A percentile compares a stretch with the other conserved stretches of the same genome.
phyloP scores from a whole-genome alignment of 2,113 vertebrate species.

The Callaeas wilsoni region DNA sequence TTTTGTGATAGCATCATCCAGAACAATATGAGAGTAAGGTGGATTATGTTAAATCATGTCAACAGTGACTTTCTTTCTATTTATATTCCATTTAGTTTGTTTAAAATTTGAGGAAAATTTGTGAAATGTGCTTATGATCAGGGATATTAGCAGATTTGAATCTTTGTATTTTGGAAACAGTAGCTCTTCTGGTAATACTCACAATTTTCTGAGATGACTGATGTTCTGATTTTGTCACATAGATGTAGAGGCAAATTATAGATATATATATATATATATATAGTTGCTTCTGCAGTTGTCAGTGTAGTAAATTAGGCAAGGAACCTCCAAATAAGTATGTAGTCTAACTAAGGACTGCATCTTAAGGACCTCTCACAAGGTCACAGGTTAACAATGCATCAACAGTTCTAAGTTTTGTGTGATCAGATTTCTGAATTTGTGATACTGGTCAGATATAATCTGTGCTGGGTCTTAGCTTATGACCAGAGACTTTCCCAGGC shows the following conservation, averaged over 20 bases:
- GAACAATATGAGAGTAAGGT: background rate
- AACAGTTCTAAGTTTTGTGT: background rate
- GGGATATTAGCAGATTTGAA: background rate
- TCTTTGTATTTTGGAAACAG: background rate
- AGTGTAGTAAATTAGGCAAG: background rate
- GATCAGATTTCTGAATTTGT: background rate
- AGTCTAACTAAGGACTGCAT: background rate
- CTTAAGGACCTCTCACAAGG: background rate
- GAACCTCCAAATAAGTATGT: background rate
- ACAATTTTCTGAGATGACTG: background rate
- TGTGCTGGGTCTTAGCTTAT: background rate
- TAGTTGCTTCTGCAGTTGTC: background rate
- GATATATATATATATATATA: too few relatives aligned
- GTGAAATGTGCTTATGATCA: background rate
- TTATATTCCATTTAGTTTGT: background rate
- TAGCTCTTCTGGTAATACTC: background rate
- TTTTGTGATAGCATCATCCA: background rate
- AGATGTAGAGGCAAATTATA: background rate
- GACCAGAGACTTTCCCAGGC: background rate
- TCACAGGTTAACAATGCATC: background rate
- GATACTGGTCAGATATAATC: background rate
- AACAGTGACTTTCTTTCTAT: background rate
- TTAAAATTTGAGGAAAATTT: background rate
- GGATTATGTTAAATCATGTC: background rate
- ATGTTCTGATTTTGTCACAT: background rate